Evolutionary conservation across 1,140 invertebrate species (phyloP).

Genomic region (Pogonus chalceus): DNA sequence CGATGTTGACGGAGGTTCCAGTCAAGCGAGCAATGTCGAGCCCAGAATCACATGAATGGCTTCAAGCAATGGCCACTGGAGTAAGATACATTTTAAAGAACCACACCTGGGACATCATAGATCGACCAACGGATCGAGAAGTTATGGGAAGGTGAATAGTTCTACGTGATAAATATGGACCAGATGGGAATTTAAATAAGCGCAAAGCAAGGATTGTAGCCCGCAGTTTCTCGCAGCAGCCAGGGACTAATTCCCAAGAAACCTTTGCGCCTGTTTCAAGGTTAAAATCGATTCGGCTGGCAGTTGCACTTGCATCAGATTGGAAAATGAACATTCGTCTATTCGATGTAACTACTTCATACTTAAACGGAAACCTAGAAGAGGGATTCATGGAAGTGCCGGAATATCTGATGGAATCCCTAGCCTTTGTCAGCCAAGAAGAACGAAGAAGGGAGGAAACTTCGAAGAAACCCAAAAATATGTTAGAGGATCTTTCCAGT

Average conservation of each 20-base stretch:
- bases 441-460: background rate
- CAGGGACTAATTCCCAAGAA: background rate
- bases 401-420: background rate
- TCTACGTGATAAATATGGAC: background rate
- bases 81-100: slow-evolving; percentile 20
- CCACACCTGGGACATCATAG: slow-evolving; percentile 23
- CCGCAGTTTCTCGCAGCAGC: background rate
- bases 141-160: background rate
- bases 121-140: background rate
- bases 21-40: background rate
- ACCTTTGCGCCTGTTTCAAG: background rate
- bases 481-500: background rate
- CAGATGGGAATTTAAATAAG: background rate
- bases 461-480: background rate
- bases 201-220: background rate
- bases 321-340: slow-evolving; percentile 4
- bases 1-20: background rate
- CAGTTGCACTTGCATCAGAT: background rate
- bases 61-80: slow-evolving; percentile 21
- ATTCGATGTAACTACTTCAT: slow-evolving; percentile 6
- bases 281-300: slow-evolving; percentile 6
- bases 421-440: background rate
- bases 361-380: background rate
- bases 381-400: background rate
- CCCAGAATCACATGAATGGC: slow-evolving; percentile 14